Percentiles rank a stretch among this genome's conserved stretches.
Evolutionary conservation across 2,888 invertebrate genomes (phyloP).

Genomic region (Automeris io): DNA sequence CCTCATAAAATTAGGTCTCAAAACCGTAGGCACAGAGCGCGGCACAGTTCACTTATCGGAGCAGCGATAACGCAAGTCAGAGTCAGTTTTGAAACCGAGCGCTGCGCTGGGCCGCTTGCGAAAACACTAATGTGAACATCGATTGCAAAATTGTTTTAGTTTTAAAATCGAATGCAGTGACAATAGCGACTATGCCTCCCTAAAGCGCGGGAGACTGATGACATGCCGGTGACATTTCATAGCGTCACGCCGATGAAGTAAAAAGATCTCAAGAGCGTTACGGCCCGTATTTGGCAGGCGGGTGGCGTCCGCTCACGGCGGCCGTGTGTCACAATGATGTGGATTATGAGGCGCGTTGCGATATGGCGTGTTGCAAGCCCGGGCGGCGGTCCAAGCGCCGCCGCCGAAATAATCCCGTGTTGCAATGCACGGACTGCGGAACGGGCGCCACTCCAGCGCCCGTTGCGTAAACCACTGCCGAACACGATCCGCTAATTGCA

Average conservation of each 20-base stretch:
- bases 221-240: slow-evolving; percentile 31
- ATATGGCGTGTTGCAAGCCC: slow-evolving; percentile 74
- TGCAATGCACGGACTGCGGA: slow-evolving; percentile 70
- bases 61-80: slow-evolving; percentile 72
- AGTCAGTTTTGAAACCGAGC: slow-evolving; percentile 71
- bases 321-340: slow-evolving; percentile 65
- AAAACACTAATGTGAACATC: slow-evolving; percentile 77
- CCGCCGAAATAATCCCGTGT: slow-evolving; percentile 74
- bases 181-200: slow-evolving; percentile 29
- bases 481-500: slow-evolving; percentile 60
- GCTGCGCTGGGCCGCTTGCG: slow-evolving; percentile 75
- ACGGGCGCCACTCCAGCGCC: slow-evolving; percentile 68
- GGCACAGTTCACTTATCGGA: slow-evolving; percentile 69
- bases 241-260: slow-evolving; percentile 34
- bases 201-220: slow-evolving; percentile 18
- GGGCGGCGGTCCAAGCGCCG: slow-evolving; percentile 72
- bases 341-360: slow-evolving; percentile 73
- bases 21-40: slow-evolving; percentile 50
- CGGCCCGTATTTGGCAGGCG: slow-evolving; percentile 65
- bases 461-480: slow-evolving; percentile 58
- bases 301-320: slow-evolving; percentile 39
- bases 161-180: slow-evolving; percentile 64
- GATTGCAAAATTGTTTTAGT: slow-evolving; percentile 75
- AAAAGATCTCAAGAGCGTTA: slow-evolving; percentile 51
- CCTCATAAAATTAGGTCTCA: slow-evolving; percentile 63